Conservation (phyloP, 2,113 vertebrate species). For the Riparia riparia region DNA sequence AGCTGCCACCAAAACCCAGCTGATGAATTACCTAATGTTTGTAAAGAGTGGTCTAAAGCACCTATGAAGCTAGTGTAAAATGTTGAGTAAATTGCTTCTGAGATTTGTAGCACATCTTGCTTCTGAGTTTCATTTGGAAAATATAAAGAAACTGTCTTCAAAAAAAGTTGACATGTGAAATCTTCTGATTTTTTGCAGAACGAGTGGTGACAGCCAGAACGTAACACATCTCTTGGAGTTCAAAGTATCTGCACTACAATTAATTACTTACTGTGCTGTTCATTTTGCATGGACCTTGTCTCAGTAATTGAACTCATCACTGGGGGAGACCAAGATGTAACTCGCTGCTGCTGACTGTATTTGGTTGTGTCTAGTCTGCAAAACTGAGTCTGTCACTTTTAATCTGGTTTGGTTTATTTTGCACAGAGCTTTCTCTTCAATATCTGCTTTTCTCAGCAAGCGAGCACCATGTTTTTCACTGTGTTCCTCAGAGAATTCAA, state of each 20-base stretch:
- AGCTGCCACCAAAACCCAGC: background rate
- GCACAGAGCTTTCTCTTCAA: background rate
- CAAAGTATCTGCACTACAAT: conserved; percentile 29
- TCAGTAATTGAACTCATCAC: conserved; percentile 35
- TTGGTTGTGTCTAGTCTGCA: background rate
- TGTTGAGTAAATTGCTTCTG: background rate
- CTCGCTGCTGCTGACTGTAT: background rate
- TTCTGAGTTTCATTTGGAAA: background rate
- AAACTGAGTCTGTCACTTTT: background rate
- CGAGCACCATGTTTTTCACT: background rate
- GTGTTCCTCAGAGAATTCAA: background rate
- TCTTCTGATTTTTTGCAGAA: background rate
- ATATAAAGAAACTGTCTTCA: conserved; percentile 5
- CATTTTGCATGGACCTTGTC: background rate
- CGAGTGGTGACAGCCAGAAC: background rate
- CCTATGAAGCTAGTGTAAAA: background rate
- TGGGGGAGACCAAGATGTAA: background rate
- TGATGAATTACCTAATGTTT: background rate
- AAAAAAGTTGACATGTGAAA: background rate
- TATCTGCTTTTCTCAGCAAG: background rate
- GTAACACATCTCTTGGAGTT: background rate
- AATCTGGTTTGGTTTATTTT: background rate
- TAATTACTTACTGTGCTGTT: conserved; percentile 47
- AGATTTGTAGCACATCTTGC: background rate
- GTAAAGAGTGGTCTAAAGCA: background rate